Conservation (phyloP, 2,113 vertebrate species). For the Polyodon spathula region DNA sequence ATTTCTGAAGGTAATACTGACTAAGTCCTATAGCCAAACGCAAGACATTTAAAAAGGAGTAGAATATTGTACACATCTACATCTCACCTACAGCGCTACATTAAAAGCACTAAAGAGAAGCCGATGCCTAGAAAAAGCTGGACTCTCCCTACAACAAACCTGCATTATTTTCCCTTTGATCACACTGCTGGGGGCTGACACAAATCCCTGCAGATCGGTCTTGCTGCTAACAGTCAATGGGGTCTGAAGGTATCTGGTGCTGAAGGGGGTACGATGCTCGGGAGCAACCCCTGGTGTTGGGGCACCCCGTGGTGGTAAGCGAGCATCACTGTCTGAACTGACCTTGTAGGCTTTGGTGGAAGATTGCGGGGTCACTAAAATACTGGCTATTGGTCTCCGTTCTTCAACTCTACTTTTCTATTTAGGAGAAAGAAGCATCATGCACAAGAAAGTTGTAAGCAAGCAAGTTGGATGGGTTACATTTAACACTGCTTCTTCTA, state of each 20-base stretch:
- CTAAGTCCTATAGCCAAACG: too few species aligned
- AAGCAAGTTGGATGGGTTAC: too few species aligned
- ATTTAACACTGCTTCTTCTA: too few species aligned
- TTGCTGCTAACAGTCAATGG: conserved; percentile 4
- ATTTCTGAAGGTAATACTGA: too few species aligned
- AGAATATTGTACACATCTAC: too few species aligned
- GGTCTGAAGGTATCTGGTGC: not conserved
- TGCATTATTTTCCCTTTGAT: conserved; percentile 16
- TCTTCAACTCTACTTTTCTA: not conserved
- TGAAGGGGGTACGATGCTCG: conserved; percentile 21
- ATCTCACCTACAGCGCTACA: too few species aligned
- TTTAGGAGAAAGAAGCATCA: conserved; percentile 1
- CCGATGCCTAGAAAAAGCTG: not conserved
- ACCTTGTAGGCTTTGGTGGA: not conserved
- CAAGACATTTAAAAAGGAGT: too few species aligned
- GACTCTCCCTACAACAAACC: conserved; percentile 26
- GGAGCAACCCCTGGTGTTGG: conserved; percentile 12
- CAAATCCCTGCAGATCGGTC: conserved; percentile 6
- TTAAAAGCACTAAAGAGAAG: too few species aligned
- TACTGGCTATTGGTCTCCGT: conserved; percentile 4
- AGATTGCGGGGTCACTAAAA: not conserved
- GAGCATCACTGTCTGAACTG: not conserved
- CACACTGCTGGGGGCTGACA: conserved; percentile 13
- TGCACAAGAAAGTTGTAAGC: conserved; percentile 4
- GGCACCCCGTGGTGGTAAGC: not conserved